Conservation (phyloP, 1,140 invertebrate species). For the Calliphora vicina region DNA sequence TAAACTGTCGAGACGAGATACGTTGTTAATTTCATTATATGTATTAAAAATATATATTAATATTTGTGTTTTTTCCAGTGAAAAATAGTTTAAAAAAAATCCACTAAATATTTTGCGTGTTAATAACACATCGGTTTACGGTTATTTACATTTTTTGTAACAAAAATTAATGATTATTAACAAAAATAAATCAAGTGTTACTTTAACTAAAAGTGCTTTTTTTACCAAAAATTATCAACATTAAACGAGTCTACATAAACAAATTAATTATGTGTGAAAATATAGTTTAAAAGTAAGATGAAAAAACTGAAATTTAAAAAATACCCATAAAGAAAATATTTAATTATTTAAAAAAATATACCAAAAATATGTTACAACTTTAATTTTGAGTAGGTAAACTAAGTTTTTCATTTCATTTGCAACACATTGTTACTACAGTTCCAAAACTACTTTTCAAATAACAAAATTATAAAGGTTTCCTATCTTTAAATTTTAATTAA, state of each 20-base stretch:
- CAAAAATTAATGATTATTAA: neutral
- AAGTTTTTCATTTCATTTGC: too few species aligned
- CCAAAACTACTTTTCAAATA: too few species aligned
- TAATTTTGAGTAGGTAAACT: too few species aligned
- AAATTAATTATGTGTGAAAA: conserved; percentile 3
- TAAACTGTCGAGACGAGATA: neutral
- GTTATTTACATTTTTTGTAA: neutral
- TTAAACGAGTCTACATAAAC: neutral
- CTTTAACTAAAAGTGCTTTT: neutral
- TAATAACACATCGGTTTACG: neutral
- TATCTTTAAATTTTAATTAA: too few species aligned
- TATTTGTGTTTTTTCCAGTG: neutral
- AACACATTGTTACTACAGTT: too few species aligned
- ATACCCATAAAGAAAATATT: neutral
- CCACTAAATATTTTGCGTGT: neutral
- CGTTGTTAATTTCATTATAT: neutral
- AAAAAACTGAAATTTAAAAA: neutral
- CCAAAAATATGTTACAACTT: neutral
- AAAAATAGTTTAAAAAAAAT: neutral
- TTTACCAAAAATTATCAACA: neutral
- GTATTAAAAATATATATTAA: neutral
- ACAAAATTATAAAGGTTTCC: too few species aligned
- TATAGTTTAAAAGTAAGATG: neutral
- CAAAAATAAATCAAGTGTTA: neutral
- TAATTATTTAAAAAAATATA: neutral